Percentiles rank a stretch among this genome's conserved stretches.
Evolutionary conservation across 1,140 invertebrate species (phyloP).

Genomic region (Branchinecta lynchi): DNA sequence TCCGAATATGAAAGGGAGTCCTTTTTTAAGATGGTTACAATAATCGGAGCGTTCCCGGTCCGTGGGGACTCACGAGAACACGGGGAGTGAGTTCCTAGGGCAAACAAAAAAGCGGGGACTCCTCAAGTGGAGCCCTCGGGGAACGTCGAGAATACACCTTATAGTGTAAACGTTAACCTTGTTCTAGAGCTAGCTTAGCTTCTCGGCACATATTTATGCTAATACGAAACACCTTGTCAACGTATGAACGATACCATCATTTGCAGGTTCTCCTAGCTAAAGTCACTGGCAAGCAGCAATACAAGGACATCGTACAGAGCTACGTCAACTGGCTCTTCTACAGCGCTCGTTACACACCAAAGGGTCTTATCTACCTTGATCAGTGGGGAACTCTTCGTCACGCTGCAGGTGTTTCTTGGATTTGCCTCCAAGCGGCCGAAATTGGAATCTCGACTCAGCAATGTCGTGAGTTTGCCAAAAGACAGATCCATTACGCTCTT

Average conservation of each 20-base stretch:
- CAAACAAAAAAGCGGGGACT: too few species aligned
- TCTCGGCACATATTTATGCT: not conserved
- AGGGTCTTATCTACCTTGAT: slow-evolving; percentile 40
- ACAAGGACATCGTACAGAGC: slow-evolving; percentile 33
- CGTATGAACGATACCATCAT: slow-evolving; percentile 3
- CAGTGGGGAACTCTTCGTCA: slow-evolving; percentile 41
- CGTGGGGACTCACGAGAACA: too few species aligned
- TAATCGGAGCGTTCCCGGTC: too few species aligned
- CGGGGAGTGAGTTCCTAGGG: too few species aligned
- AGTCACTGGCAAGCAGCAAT: slow-evolving; percentile 30
- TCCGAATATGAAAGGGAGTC: too few species aligned
- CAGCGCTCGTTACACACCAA: slow-evolving; percentile 36
- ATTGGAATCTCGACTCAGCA: slow-evolving; percentile 22
- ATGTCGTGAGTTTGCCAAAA: slow-evolving; percentile 30
- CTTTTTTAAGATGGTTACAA: too few species aligned
- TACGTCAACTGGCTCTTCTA: slow-evolving; percentile 39
- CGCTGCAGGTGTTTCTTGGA: slow-evolving; percentile 41
- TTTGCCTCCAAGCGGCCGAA: slow-evolving; percentile 34
- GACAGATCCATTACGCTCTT: slow-evolving; percentile 34
- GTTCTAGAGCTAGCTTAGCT: too few species aligned
- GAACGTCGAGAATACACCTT: too few species aligned
- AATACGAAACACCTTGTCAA: not conserved
- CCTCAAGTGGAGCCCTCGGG: too few species aligned
- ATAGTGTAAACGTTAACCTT: too few species aligned
- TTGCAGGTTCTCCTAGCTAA: slow-evolving; percentile 36